Percentiles rank a stretch among this genome's conserved stretches.
Conservation (phyloP, 2,113 vertebrate species). For the Hypanus sabinus region DNA sequence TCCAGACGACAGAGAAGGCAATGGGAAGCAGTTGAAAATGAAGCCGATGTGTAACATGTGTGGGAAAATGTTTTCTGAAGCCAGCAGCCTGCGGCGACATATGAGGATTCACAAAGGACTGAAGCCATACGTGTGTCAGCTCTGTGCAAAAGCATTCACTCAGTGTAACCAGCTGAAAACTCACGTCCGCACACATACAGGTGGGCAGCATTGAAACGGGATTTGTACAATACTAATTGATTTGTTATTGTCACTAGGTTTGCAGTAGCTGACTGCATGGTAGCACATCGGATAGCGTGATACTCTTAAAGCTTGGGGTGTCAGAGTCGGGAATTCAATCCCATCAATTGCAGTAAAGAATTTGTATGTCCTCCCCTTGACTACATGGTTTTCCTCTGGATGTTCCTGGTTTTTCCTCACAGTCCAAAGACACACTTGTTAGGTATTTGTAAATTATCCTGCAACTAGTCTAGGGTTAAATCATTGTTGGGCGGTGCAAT, state of each 20-base stretch:
- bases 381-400: too few relatives aligned
- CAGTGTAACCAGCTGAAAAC: slow-evolving; percentile 96
- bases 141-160: slow-evolving; percentile 88
- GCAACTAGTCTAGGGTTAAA: too few relatives aligned
- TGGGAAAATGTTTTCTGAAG: slow-evolving; percentile 82
- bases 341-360: too few relatives aligned
- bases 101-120: slow-evolving; percentile 95
- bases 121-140: slow-evolving; percentile 87
- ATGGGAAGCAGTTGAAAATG: slow-evolving; percentile 63
- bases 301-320: too few relatives aligned
- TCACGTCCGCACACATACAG: slow-evolving; percentile 93
- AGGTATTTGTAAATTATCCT: background rate
- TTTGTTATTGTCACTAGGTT: background rate
- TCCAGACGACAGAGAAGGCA: slow-evolving; percentile 38
- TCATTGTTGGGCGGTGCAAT: too few relatives aligned
- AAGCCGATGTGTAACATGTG: slow-evolving; percentile 80
- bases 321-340: too few relatives aligned
- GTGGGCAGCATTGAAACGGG: slow-evolving; percentile 53
- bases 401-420: too few relatives aligned
- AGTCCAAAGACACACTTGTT: too few relatives aligned
- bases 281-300: too few relatives aligned
- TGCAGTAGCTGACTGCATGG: background rate
- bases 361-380: too few relatives aligned
- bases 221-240: background rate
- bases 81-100: slow-evolving; percentile 85